Conservation (phyloP, 2,888 invertebrate species). For the Cinara cedri region DNA sequence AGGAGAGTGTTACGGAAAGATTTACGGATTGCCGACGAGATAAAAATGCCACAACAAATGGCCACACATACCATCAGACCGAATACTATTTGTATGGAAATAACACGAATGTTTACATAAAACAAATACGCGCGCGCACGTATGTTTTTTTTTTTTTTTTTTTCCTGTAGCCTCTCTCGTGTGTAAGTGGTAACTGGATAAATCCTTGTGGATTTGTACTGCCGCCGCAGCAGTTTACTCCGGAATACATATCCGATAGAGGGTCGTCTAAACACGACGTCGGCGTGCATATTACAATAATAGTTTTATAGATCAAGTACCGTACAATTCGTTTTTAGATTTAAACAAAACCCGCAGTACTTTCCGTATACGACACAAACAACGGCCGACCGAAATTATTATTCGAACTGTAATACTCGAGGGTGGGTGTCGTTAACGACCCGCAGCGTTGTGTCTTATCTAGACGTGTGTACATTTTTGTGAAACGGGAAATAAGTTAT, state of each 20-base stretch:
- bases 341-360: no score
- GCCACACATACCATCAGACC: conserved; percentile 11
- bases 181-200: background rate
- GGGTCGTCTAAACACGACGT: background rate
- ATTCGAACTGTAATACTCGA: no score
- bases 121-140: background rate
- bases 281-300: background rate
- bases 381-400: no score
- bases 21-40: conserved; percentile 53
- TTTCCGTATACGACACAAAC: no score
- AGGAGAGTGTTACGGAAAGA: conserved; percentile 33
- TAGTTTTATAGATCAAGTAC: conserved; percentile 27
- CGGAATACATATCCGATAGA: background rate
- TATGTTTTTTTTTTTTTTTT: no score
- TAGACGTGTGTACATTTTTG: no score
- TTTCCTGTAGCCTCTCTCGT: background rate
- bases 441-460: no score
- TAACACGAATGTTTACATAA: conserved; percentile 44
- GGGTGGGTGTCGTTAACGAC: no score
- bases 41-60: conserved; percentile 47
- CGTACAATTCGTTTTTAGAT: no score
- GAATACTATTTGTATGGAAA: conserved; percentile 55
- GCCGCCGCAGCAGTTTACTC: background rate
- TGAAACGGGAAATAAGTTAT: no score
- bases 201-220: conserved; percentile 63